Evolutionary conservation across 2,797 vertebrate genomes (phyloP), one percentile per base, ranked within the genome.

Genomic region (Triplophysa yarkandensis): DNA sequence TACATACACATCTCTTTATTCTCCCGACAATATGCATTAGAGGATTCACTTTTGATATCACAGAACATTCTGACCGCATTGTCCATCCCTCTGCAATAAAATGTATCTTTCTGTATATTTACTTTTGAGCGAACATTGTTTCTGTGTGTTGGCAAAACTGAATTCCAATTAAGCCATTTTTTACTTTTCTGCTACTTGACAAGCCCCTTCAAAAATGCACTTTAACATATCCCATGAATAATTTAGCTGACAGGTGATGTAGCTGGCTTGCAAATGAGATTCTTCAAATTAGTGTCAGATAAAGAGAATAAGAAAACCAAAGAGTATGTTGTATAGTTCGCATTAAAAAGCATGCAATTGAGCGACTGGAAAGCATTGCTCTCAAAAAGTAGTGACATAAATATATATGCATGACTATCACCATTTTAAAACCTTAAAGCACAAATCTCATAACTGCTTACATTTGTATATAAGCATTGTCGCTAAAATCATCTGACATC

Each of bases 221-320:
- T 71, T 75, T 69, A 58, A 83, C 64, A 74, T 75, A 80, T 77
- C 63, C 73, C 72, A 68, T 79, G 71, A 57, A 43, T 69, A 82
- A 71, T 79, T 75, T 65, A 75, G 36, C 68, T 58, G 78, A 78
- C 79, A 85, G 83, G 82, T 87, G 83, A 88, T 79, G 80, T 39
- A 73, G 57, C 76, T 76, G 77, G 82, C 27, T n/a, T 83, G 74
- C 54, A 32, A 60, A 83, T 77, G 78, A 85, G 84, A 85, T 62
- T 54, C 74, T 81, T 86, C 78, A 71, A 61, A 84, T 85, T 70
- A 80, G 78, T 72, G 30, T 3, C 30, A 30, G 30, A 30, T 3
- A 30, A 3, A 3, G 30, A 30, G 30, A 30, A 6, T 6, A 6
- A 80, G 75, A 23, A 79, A 65, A 76, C 60, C 72, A 77, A 79